phyloP scores from a whole-genome alignment of 2,888 invertebrate species.

The Drosophila macrospina region DNA sequence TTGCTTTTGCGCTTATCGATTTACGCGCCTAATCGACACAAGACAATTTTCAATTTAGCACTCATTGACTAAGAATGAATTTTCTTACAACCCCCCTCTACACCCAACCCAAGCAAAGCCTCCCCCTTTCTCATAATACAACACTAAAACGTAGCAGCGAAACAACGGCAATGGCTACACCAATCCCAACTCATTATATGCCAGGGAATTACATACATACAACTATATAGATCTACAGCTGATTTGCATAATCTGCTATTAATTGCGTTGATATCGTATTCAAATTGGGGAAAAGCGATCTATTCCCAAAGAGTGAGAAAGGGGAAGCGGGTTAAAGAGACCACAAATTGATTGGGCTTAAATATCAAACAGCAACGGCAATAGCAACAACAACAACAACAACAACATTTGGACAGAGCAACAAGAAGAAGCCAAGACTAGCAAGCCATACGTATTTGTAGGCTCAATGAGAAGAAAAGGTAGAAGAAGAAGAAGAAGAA shows the following conservation, averaged over 20 bases:
- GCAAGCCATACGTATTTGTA: slow-evolving; percentile 42
- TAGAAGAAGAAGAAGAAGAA: slow-evolving; percentile 1
- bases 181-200: slow-evolving; percentile 43
- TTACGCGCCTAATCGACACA: slow-evolving; percentile 74
- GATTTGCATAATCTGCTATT: slow-evolving; percentile 83
- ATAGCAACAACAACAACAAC: slow-evolving; percentile 39
- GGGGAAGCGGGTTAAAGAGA: slow-evolving; percentile 9
- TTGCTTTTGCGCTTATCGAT: slow-evolving; percentile 79
- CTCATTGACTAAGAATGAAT: slow-evolving; percentile 53
- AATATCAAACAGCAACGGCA: slow-evolving; percentile 56
- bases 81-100: too few relatives aligned
- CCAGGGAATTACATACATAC: slow-evolving; percentile 4
- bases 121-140: too few relatives aligned
- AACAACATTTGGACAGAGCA: slow-evolving; percentile 51
- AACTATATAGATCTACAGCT: slow-evolving; percentile 47
- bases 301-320: slow-evolving; percentile 12
- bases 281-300: slow-evolving; percentile 49
- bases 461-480: slow-evolving; percentile 15
- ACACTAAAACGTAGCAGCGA: slow-evolving; percentile 41
- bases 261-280: slow-evolving; percentile 77
- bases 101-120: too few relatives aligned
- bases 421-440: slow-evolving; percentile 8
- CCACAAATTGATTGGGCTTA: slow-evolving; percentile 71
- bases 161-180: slow-evolving; percentile 44
- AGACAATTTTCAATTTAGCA: slow-evolving; percentile 72